Evolutionary conservation across 2,797 vertebrate genomes (phyloP), one percentile per base, ranked within the genome.

Genomic region (Amphiprion clarkii): DNA sequence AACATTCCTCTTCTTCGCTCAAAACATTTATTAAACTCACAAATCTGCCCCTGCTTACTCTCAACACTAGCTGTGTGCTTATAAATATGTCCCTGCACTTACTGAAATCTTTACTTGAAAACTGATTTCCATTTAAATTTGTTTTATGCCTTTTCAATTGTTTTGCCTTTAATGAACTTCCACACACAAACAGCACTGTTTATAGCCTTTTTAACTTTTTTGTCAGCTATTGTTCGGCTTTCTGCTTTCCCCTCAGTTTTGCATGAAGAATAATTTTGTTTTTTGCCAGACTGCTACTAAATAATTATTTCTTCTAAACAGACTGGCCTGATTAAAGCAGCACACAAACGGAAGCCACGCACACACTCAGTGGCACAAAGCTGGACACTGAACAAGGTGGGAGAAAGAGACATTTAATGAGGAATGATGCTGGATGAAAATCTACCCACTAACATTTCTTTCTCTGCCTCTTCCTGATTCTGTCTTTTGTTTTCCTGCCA

Each of bases 91-190:
- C 51, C 4, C 54, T 27, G 17, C 17, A 25, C 46, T 75, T 14
- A 29, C 33, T 64, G n/a, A 60, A 60, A 71, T 68, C 9, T 52
- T 7, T 23, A 51, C 59, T 65, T 25, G 8, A 57, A 60, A 33
- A 68, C 40, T 73, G 51, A 67, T 56, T 74, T 68, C 63, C 64
- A 76, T 82, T 76, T 63, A 12, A 52, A 73, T 81, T 49, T 42
- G 23, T 62, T 61, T 44, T 27, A 52, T 23, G 17, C 65, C 60
- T n/a, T 79, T 71, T 78, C 14, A 67, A 33, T 54, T 17, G 62
- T 57, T 77, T 74, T 65, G 57, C 49, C n/a, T 58, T 52, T 54
- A 67, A 78, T 69, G 16, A 55, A 69, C 64, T 52, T 75, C 40
- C 49, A 74, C 40, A 58, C 13, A 48, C 6, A 65, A 36, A 11